Evolutionary conservation across 1,140 invertebrate species (phyloP), one percentile per base, ranked within the genome.

Genomic region (Aethina tumida): DNA sequence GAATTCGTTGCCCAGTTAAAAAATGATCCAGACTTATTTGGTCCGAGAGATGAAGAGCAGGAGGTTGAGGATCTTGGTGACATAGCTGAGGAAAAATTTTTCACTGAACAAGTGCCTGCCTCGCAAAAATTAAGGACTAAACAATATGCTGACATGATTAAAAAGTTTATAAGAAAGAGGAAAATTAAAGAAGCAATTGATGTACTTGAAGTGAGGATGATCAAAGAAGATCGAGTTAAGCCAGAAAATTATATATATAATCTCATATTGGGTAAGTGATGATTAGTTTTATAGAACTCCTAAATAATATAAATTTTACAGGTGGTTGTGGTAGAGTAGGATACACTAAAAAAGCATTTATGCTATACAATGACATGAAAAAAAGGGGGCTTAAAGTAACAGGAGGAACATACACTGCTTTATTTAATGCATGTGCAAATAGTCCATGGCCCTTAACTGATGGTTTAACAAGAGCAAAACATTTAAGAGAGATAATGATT

Each of bases 361-460:
- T 73, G 42, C 59, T 94, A 1, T 94, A 73, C 50, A 84, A 79
- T 52, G 69, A 79, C 50, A 85, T 92, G 80, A 91, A 84, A 58
- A 76, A 77, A 52, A 57, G 77, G 25, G 74, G 70, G 0, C 54
- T 90, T 0, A 69, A 70, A 46, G 72, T 77, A 1, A 79, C 74
- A 20, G 68, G 68, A 1, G 71, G 78, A 6, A 80, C 78, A 5
- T 89, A 89, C 53, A 91, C 85, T 8, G 79, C 79, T 36, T 64
- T 97, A 9, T 84, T 96, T 55, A 88, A 91, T 66, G 81, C 84
- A 5, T 94, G 89, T 64, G 74, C 86, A 5, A 83, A 90, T 59
- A 81, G 75, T 35, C 84, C 84, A 1, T 77, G 69, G 59, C 53
- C 64, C 14, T 52, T 60, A 22, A 37, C 42, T 21, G 72, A 81